Conservation (phyloP, 2,888 invertebrate genomes). For the Rhagophthalmus giganteus region DNA sequence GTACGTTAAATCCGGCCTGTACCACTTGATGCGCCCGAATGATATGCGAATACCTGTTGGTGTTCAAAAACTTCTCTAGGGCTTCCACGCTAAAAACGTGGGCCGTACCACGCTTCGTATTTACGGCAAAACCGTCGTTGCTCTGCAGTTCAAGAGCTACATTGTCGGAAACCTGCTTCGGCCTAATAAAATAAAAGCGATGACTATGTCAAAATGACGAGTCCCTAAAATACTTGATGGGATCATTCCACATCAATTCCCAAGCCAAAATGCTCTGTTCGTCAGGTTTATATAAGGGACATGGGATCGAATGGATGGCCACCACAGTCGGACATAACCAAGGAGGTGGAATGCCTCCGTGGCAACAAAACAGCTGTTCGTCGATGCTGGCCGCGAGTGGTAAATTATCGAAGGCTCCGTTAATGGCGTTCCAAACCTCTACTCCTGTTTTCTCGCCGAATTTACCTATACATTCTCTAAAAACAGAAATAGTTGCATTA, state of each 20-base stretch:
- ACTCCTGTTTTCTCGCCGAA: constrained; percentile 67
- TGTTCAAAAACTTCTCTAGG: constrained; percentile 66
- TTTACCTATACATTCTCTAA: constrained; percentile 68
- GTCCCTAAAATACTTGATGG: constrained; percentile 64
- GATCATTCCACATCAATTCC: constrained; percentile 82
- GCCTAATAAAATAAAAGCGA: constrained; percentile 18
- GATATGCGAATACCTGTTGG: constrained; percentile 70
- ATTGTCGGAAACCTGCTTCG: constrained; percentile 57
- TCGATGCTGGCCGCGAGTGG: constrained; percentile 76
- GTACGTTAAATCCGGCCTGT: constrained; percentile 70
- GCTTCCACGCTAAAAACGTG: constrained; percentile 72
- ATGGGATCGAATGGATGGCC: constrained; percentile 68
- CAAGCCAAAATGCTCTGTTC: constrained; percentile 72
- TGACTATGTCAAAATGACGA: neutral
- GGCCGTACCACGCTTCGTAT: constrained; percentile 70
- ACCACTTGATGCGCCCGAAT: constrained; percentile 76
- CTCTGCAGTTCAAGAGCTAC: constrained; percentile 59
- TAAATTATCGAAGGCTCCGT: constrained; percentile 71
- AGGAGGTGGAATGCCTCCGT: constrained; percentile 77
- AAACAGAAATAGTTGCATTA: neutral
- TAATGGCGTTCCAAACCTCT: constrained; percentile 70
- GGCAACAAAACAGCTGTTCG: constrained; percentile 74
- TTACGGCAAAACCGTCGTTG: constrained; percentile 70
- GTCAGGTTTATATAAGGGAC: constrained; percentile 67
- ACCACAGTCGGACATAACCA: constrained; percentile 65